Conservation (phyloP, 2,113 vertebrate species). For the Mus pahari region DNA sequence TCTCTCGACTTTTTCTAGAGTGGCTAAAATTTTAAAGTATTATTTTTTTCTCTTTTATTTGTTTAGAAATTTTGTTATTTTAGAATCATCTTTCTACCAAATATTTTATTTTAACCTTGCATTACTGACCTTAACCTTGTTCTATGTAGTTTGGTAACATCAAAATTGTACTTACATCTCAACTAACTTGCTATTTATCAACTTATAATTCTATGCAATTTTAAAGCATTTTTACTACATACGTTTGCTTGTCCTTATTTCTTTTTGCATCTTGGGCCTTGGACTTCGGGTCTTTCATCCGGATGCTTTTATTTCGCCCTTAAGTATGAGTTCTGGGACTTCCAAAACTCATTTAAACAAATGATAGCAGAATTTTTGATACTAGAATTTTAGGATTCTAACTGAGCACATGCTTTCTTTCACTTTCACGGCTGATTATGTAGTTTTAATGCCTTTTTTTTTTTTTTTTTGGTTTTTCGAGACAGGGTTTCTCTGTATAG, state of each 20-base stretch:
- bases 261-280: background rate
- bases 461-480: no score
- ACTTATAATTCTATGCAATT: conserved; percentile 32
- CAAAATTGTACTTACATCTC: background rate
- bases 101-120: conserved; percentile 56
- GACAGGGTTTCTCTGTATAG: no score
- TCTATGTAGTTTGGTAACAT: conserved; percentile 19
- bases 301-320: conserved; percentile 41
- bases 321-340: conserved; percentile 28
- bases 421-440: background rate
- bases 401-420: conserved; percentile 25
- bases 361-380: background rate
- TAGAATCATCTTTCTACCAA: background rate
- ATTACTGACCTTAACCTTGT: conserved; percentile 18
- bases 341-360: background rate
- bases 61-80: conserved; percentile 25
- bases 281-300: background rate
- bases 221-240: background rate
- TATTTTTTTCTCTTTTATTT: background rate
- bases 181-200: conserved; percentile 31
- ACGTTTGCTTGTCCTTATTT: background rate
- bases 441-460: background rate
- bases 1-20: conserved; percentile 19
- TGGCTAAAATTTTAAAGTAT: background rate
- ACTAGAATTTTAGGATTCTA: background rate